Evolutionary conservation across 1,140 invertebrate genomes (phyloP).

Genomic region (Pentalonia nigronervosa): DNA sequence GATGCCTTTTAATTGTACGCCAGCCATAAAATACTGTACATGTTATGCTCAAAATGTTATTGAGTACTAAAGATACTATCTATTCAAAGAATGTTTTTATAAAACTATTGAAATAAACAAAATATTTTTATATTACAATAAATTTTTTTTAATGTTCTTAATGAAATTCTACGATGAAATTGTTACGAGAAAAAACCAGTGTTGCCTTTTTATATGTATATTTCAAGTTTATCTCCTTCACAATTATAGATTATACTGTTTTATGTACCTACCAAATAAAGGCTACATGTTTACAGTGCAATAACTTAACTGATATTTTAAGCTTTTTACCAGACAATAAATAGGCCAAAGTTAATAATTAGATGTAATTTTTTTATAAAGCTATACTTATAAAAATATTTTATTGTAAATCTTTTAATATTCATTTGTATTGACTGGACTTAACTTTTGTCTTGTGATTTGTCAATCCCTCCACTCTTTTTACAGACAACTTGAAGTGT

Average conservation of each 20-base stretch:
- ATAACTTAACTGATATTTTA: conserved; percentile 36
- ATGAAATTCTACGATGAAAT: conserved; percentile 1
- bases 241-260: conserved; percentile 27
- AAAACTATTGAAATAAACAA: not conserved
- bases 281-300: not conserved
- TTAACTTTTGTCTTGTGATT: conserved; percentile 22
- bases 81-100: conserved; percentile 19
- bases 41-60: conserved; percentile 52
- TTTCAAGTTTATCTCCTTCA: conserved; percentile 19
- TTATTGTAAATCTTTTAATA: conserved; percentile 17
- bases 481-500: conserved; percentile 46
- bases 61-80: conserved; percentile 35
- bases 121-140: conserved; percentile 15
- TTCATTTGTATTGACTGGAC: conserved; percentile 37
- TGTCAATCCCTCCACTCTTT: conserved; percentile 38
- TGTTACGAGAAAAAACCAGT: conserved; percentile 31
- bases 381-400: conserved; percentile 6
- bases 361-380: conserved; percentile 46
- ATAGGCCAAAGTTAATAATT: conserved; percentile 49
- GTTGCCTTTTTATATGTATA: conserved; percentile 49
- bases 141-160: not conserved
- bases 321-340: conserved; percentile 54
- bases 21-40: not conserved
- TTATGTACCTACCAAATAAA: not conserved
- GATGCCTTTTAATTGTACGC: conserved; percentile 50